phyloP scores from a whole-genome alignment of 2,797 vertebrate species.

The Antrozous pallidus region DNA sequence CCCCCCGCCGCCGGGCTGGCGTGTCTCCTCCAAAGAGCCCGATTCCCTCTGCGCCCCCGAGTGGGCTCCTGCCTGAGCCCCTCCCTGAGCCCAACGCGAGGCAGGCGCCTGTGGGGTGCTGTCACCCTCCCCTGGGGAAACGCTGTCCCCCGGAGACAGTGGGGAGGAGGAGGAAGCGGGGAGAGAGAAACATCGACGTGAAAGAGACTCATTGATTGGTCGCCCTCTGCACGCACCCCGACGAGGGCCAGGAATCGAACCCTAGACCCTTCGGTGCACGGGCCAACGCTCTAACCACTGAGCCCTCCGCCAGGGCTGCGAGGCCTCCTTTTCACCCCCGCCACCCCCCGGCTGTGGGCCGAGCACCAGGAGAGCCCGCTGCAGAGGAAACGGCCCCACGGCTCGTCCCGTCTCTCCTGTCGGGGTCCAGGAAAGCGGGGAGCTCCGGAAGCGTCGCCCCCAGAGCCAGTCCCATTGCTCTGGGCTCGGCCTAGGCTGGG shows the following conservation, averaged over 20 bases:
- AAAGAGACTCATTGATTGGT: background rate
- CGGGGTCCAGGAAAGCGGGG: background rate
- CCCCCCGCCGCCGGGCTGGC: background rate
- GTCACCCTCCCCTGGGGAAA: too few relatives aligned
- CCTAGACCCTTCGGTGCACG: background rate
- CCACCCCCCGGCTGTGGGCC: too few relatives aligned
- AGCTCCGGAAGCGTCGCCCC: rapidly evolving
- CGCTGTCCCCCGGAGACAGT: too few relatives aligned
- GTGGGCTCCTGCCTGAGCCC: background rate
- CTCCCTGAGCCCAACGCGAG: too few relatives aligned
- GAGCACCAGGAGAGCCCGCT: too few relatives aligned
- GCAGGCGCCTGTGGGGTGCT: too few relatives aligned
- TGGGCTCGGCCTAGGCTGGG: background rate
- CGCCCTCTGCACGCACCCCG: background rate
- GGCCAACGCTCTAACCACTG: background rate
- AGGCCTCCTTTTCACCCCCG: background rate
- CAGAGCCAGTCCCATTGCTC: background rate
- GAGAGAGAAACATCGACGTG: background rate
- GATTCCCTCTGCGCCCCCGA: background rate
- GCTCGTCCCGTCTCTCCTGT: background rate
- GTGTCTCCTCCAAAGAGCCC: background rate
- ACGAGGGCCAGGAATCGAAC: background rate
- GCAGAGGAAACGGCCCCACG: too few relatives aligned
- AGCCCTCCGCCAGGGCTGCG: too few relatives aligned
- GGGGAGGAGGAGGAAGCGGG: too few relatives aligned